These are phyloP conservation scores for Tenodera sinensis DNA, from an alignment of 2,888 invertebrate species.

Conservation along the genomic window DNA sequence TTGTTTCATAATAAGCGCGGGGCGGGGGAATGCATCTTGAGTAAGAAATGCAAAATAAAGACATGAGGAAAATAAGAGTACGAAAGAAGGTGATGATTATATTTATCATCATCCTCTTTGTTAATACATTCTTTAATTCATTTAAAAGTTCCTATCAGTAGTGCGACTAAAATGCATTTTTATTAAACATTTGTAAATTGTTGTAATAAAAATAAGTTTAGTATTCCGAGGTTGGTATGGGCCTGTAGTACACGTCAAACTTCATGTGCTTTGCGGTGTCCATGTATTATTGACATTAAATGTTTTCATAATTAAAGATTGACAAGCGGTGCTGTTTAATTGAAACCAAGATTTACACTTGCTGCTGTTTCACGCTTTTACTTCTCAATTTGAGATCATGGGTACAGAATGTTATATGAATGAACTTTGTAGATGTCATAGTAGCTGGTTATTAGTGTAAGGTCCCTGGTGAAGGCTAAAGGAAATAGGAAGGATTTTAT, in stretches of 20 bases:
- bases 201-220: not conserved
- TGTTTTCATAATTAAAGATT: not conserved
- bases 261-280: constrained; percentile 20
- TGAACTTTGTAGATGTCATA: not conserved
- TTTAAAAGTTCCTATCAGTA: no score
- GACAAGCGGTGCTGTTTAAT: not conserved
- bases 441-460: no score
- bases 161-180: no score
- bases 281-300: not conserved
- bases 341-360: not conserved
- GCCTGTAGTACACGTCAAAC: constrained; percentile 27
- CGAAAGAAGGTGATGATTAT: no score
- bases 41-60: no score
- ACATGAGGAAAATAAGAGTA: no score
- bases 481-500: not conserved
- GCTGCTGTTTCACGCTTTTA: not conserved
- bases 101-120: no score
- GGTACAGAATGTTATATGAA: not conserved
- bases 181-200: no score
- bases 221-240: not conserved
- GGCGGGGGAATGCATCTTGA: no score
- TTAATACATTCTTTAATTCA: no score
- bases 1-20: no score
- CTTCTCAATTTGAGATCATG: not conserved
- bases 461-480: not conserved